A percentile compares a stretch with the other conserved stretches of the same genome.
Evolutionary conservation across 2,888 invertebrate species (phyloP).

Genomic region (Tricholauxania praeusta): DNA sequence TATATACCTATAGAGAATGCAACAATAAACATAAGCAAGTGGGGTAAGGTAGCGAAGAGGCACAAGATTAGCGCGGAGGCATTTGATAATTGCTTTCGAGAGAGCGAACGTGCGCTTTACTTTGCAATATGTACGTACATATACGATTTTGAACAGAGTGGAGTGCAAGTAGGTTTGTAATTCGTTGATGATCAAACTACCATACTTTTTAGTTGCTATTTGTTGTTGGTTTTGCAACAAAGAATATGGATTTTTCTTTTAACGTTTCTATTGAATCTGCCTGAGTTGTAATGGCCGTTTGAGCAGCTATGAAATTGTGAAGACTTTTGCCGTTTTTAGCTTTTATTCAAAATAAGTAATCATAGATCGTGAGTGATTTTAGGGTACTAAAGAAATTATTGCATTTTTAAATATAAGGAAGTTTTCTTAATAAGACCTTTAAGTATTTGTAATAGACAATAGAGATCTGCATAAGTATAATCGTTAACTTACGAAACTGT

Average conservation of each 20-base stretch:
- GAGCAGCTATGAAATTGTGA: neutral
- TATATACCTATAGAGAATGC: too few relatives aligned
- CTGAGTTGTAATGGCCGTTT: neutral
- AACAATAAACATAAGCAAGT: neutral
- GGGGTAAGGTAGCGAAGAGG: neutral
- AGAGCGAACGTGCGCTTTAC: slow-evolving; percentile 13
- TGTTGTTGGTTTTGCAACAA: neutral
- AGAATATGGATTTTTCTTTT: neutral
- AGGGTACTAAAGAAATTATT: too few relatives aligned
- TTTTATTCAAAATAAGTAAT: neutral
- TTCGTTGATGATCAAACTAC: neutral
- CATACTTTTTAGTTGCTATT: neutral
- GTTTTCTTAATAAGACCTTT: too few relatives aligned
- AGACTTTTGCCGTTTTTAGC: neutral
- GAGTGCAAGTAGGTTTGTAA: neutral
- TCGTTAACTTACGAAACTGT: too few relatives aligned
- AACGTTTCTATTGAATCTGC: neutral
- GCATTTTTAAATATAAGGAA: too few relatives aligned
- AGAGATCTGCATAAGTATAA: too few relatives aligned
- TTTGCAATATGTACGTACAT: neutral
- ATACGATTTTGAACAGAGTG: neutral
- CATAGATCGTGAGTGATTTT: neutral
- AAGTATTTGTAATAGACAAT: too few relatives aligned
- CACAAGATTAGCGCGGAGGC: slow-evolving; percentile 46
- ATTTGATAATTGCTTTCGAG: slow-evolving; percentile 61